phyloP scores from a whole-genome alignment of 1,140 invertebrate genomes.

The Nautilus pompilius region DNA sequence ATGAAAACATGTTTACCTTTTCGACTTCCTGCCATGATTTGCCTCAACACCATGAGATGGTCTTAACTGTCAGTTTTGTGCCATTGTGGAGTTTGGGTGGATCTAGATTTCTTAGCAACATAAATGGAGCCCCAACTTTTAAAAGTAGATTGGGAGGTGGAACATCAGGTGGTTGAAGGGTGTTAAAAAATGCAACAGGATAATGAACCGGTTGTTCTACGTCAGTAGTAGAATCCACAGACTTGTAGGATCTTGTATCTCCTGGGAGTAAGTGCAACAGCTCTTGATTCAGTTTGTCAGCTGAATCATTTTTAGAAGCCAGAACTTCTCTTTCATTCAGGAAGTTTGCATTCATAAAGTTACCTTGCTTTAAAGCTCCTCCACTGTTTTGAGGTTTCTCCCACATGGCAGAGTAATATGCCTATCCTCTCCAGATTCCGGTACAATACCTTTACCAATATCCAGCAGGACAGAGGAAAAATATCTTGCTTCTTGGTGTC shows the following conservation, averaged over 20 bases:
- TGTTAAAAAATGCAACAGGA: conserved; percentile 50
- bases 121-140: conserved; percentile 46
- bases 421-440: background rate
- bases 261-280: conserved; percentile 15
- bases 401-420: background rate
- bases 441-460: background rate
- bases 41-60: conserved; percentile 21
- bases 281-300: conserved; percentile 16
- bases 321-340: conserved; percentile 12
- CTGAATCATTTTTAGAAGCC: conserved; percentile 11
- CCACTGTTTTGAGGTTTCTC: conserved; percentile 5
- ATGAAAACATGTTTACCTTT: conserved; percentile 21
- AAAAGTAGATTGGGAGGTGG: conserved; percentile 51
- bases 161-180: conserved; percentile 38
- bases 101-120: conserved; percentile 52
- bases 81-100: conserved; percentile 47
- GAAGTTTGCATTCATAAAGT: conserved; percentile 10
- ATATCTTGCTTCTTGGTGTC: conserved; percentile 3
- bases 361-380: conserved; percentile 7
- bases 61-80: conserved; percentile 40
- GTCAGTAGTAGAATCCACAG: conserved; percentile 24
- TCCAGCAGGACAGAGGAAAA: background rate
- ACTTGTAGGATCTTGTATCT: conserved; percentile 4
- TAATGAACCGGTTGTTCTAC: conserved; percentile 19
- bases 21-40: conserved; percentile 12